Conservation (phyloP, 2,797 vertebrate genomes). For the Danio kyathit region DNA sequence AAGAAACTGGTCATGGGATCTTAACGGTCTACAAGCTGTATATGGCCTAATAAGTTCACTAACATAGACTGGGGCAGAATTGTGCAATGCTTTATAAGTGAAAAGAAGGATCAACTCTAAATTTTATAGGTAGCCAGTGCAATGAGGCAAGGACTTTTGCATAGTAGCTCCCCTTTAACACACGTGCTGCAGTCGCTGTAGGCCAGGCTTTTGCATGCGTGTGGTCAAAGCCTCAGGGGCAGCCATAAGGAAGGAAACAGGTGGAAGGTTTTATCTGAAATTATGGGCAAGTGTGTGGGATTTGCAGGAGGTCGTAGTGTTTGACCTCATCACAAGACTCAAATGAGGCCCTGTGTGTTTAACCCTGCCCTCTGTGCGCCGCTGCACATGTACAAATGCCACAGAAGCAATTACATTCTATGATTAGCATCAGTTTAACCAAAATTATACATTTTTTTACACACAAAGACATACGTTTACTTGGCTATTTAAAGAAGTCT, state of each 20-base stretch:
- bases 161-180: too few species aligned
- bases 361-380: not conserved
- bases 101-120: too few species aligned
- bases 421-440: not conserved
- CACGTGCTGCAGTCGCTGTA: not conserved
- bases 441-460: not conserved
- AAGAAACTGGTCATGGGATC: too few species aligned
- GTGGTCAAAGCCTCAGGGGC: slow-evolving; percentile 2
- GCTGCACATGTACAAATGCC: not conserved
- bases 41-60: too few species aligned
- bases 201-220: slow-evolving; percentile 9
- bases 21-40: too few species aligned
- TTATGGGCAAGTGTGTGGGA: slow-evolving; percentile 5
- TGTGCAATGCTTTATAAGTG: too few species aligned
- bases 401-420: not conserved
- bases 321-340: slow-evolving; percentile 36
- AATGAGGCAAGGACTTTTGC: too few species aligned
- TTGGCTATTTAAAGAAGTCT: not conserved
- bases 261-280: slow-evolving; percentile 2
- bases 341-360: slow-evolving; percentile 30
- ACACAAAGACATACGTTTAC: not conserved
- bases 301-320: slow-evolving; percentile 12
- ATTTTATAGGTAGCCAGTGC: too few species aligned
- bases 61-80: too few species aligned
- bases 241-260: slow-evolving; percentile 3